Evolutionary conservation across 2,888 invertebrate species (phyloP), one percentile per base, ranked within the genome.

Genomic region (Yponomeuta plumbellus): DNA sequence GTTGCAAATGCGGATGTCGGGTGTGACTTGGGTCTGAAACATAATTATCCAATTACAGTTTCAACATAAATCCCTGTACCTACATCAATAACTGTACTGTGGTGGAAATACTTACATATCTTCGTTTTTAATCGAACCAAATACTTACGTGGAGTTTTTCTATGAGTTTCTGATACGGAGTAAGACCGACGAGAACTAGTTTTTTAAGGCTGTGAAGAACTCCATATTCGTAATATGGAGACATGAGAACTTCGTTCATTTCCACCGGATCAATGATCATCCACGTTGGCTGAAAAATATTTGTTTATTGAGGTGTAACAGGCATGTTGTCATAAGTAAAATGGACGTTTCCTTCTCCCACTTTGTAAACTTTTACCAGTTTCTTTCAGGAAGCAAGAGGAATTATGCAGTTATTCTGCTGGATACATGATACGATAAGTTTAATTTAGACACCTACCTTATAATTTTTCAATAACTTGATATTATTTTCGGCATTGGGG

Each of bases 201-300:
- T 21, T 62, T 39, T 34, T 39, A 10, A 62, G 39, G 34, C 62
- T 62, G 17, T 39, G 34, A 39, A 62, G 62, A 11, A 13, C 20
- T 17, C 62, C 62, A 39, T 13, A 17, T 34, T 26, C 34, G 39
- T 39, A 62, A 3, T 26, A 0, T 2, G 26, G 34, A 1, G 20
- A 13, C 26, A 13, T 26, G 4, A 39, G 11, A 13, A 62, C 11
- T 20, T 62, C 26, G n/a, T 21, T 39, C 17, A 62, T 39, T 4
- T 34, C 62, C 23, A 17, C 11, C 1, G 62, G 62, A 11, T 26
- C 34, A 13, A 34, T 26, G n/a, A 62, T 26, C 62, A 62, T 62
- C 62, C 62, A 62, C 11, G 62, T 34, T 26, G 62, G 62, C 62
- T 62, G 26, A 62, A 61, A 20, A 61, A 61, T 6, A 22, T 3